Percentiles rank a stretch among this genome's conserved stretches.
Evolutionary conservation across 2,888 invertebrate species (phyloP).

Genomic region (Macrophya alboannulata): DNA sequence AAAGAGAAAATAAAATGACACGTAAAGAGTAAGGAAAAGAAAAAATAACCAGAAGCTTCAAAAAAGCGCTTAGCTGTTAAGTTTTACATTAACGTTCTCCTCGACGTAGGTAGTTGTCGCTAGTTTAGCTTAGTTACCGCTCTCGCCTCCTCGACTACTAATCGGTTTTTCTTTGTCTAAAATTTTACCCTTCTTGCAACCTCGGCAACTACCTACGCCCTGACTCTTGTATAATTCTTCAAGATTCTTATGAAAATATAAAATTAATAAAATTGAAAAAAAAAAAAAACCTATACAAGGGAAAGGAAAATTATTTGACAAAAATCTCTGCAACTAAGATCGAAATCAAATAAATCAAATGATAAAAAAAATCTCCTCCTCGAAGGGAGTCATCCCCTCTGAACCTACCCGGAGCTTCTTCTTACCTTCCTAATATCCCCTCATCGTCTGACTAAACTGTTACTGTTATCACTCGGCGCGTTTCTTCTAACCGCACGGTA

Average conservation of each 20-base stretch:
- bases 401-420: neutral
- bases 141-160: constrained; percentile 5
- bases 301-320: neutral
- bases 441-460: constrained; percentile 47
- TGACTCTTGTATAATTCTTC: neutral
- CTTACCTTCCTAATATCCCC: constrained; percentile 20
- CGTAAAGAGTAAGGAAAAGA: neutral
- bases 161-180: constrained; percentile 1
- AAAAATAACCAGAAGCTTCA: neutral
- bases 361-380: neutral
- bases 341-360: neutral
- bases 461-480: constrained; percentile 40
- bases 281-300: neutral
- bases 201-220: neutral
- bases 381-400: neutral
- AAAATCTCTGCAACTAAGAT: neutral
- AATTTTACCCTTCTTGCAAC: neutral
- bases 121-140: neutral
- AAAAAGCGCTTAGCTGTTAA: neutral
- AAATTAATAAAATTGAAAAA: neutral
- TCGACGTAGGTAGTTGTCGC: neutral
- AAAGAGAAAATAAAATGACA: neutral
- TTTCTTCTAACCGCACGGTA: constrained; percentile 17
- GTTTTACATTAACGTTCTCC: neutral
- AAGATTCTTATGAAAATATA: neutral